Conservation (phyloP, 2,888 invertebrate species). For the Cheilosia grossa region DNA sequence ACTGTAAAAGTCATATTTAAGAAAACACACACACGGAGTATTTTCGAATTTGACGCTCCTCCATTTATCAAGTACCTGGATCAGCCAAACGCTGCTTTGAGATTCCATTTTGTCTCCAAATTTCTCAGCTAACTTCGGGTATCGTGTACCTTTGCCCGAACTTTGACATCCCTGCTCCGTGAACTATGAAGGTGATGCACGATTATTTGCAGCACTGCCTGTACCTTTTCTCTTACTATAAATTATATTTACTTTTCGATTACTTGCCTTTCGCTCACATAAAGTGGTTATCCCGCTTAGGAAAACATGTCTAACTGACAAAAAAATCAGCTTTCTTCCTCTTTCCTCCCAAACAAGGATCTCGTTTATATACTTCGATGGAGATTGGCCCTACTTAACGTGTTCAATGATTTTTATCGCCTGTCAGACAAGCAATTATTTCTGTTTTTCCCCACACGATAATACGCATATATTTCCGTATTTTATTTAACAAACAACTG, state of each 20-base stretch:
- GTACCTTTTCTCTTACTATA: neutral
- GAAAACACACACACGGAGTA: no score
- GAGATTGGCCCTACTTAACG: neutral
- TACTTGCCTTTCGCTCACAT: conserved; percentile 8
- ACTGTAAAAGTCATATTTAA: no score
- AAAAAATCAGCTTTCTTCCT: neutral
- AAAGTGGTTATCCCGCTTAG: conserved; percentile 19
- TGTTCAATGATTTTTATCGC: neutral
- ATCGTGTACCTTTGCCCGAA: no score
- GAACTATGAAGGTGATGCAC: no score
- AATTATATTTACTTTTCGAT: neutral
- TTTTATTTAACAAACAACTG: conserved; percentile 64
- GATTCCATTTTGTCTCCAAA: no score
- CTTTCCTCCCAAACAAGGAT: neutral
- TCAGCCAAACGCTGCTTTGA: no score
- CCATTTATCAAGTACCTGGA: no score
- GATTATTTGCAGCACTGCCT: neutral
- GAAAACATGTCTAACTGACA: conserved; percentile 25
- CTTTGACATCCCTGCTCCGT: no score
- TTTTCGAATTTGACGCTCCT: no score
- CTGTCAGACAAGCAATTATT: neutral
- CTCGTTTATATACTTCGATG: conserved; percentile 1
- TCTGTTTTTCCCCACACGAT: neutral
- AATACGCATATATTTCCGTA: conserved; percentile 43
- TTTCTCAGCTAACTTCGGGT: no score